Base-by-base conservation (phyloP, 2,888 invertebrate genomes). In the Trissonchulus latispiculum region DNA sequence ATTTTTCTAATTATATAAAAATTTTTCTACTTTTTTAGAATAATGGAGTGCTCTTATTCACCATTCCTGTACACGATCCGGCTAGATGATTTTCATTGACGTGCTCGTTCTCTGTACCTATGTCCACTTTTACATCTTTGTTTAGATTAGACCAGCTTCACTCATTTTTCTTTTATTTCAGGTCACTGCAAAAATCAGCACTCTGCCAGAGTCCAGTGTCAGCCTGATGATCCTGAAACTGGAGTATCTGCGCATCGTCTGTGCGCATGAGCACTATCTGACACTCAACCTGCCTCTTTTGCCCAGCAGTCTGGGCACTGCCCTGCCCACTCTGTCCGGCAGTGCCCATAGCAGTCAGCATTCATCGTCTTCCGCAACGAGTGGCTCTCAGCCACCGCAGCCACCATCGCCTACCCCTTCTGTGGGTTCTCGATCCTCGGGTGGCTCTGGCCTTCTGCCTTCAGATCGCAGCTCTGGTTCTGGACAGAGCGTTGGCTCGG, bases 211-310 rank as follows among this genome's bases (percentile, higher is more conserved):
- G 28, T 36, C 76, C 1, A 61, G 35, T 1, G 81, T 81, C 32
- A 79, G 80, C 48, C 79, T 85, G 69, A 79, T 84, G 75, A 77
- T 81, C n/a, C 79, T 85, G 28, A 89, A 92, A 87, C 86, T 96
- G 67, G 92, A 95, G 78, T 92, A 94, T 82, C 87, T 95, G n/a
- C 89, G 95, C 75, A 93, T 96, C 75, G 87, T 96, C 1, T 92
- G 93, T 84, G 91, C 93, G 74, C 95, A 96, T 85, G 95, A 96
- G 85, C 95, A 96, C 86, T 95, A 90, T 86, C 90, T 95, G 31
- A 88, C 94, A 0, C 86, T 97, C 73, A 95, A 94, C 87, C 87
- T 96, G 78, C 94, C 95, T 0, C 89, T 90, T 81, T 89, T 89
- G 2, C 88, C 88, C n/a, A n/a, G n/a, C n/a, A n/a, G n/a, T n/a